Evolutionary conservation across 2,888 invertebrate genomes (phyloP), one percentile per base, ranked within the genome.

Genomic region (Acleris sparsana): DNA sequence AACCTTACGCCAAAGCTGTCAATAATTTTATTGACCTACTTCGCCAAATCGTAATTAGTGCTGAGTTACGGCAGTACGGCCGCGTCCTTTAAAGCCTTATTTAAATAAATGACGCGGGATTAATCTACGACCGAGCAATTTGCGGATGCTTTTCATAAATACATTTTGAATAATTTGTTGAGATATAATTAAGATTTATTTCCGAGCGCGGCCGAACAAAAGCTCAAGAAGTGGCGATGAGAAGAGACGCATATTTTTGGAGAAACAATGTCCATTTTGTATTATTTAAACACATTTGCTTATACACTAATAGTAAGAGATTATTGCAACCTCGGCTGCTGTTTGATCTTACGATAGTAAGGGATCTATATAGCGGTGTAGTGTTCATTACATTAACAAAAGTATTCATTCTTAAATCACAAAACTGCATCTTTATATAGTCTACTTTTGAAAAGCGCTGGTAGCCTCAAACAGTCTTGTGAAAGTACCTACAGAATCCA

Each of bases 161-260:
- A 46, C 51, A 63, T 63, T 57, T 33, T 46, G 63, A 57, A 57
- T 63, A 63, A 63, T 63, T 63, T 63, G 52, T 46, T 33, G 52
- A 52, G 52, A 52, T 57, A 49, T 63, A 63, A 63, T 63, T 63
- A 63, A 57, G 52, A 63, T 63, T 52, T 63, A 58, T 63, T 39
- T 29, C 43, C 29, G 3, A 5, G 29, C 9, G 17, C 25, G 20
- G 18, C 62, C 62, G 17, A 43, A 56, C 55, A 51, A 62, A 22
- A 17, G 46, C 49, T 49, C 2, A 17, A 18, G 49, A 49, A 49
- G 49, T 17, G 49, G 18, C 18, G 18, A 49, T 11, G 18, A 17
- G n/a, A n/a, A n/a, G n/a, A 16, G 4, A 6, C 6, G 18, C 11
- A 20, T 49, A 18, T 18, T 18, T 18, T 20, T 49, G 11, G 20